Evolutionary conservation across 2,888 invertebrate genomes (phyloP), one percentile per base, ranked within the genome.

Genomic region (Julus scanicus): DNA sequence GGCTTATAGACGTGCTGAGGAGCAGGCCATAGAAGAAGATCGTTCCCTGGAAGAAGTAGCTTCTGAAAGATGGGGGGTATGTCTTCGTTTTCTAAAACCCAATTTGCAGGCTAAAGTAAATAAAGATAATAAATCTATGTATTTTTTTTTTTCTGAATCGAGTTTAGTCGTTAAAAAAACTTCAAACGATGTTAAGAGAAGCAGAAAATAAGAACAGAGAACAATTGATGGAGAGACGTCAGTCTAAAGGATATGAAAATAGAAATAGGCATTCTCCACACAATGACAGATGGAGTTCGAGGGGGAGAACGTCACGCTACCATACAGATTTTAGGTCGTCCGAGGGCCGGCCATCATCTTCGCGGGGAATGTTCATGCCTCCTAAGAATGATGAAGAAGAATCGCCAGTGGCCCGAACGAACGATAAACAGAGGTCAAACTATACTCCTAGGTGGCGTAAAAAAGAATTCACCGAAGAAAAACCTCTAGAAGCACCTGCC

Each of bases 1-100:
- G 90, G 93, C 94, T 84, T 93, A 94, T 89, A 91, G 92, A 88
- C 91, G 94, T 89, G 94, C 94, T 86, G 91, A 93, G 90, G 93
- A 94, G 90, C 93, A 93, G 90, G 94, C 94, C 0, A 90, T 91
- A 87, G 93, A 93, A 86, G 93, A 94, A 90, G 93, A 93, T 6
- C 92, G 92, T 89, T 91, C 92, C 86, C 89, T 94, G 83, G 94
- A 94, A 90, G 94, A 94, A 88, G 92, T 95, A 53, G 94, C 94
- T 49, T 92, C 93, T 29, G 94, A 94, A 90, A 92, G 94, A 91
- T 94, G 94, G 93, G 94, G 94, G 91, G 93, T 93, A 91, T 91
- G 92, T 91, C 84, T 29, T 29, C 8, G 11, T 48, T 11, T 53
- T 53, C 2, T 8, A 48, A 9, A 86, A 8, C 9, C 53, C 15